Conservation (phyloP, 2,888 invertebrate genomes). For the Chaetoderma sp. region DNA sequence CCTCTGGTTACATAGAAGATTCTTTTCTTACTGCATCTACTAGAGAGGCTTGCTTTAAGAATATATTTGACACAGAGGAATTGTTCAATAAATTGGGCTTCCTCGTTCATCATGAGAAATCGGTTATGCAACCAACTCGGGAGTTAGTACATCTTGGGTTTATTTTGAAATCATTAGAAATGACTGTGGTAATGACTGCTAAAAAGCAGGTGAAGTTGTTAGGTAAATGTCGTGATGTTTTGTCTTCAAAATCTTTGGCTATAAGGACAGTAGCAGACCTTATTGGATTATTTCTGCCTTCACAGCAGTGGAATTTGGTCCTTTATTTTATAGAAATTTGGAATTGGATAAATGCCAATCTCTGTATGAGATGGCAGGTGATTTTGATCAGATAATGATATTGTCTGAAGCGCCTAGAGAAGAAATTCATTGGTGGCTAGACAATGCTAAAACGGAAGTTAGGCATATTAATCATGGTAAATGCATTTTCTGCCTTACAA, state of each 20-base stretch:
- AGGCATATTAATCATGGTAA: background rate
- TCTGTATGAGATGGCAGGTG: too few relatives aligned
- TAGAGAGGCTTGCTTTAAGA: background rate
- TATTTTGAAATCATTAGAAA: conserved; percentile 23
- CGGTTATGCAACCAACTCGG: conserved; percentile 20
- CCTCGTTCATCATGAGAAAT: conserved; percentile 27
- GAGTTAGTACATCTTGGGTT: conserved; percentile 24
- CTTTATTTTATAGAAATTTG: conserved; percentile 1
- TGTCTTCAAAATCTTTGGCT: background rate
- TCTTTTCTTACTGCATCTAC: conserved; percentile 6
- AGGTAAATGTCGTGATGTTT: background rate
- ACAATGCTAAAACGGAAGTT: background rate
- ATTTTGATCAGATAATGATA: too few relatives aligned
- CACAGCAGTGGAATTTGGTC: conserved; percentile 1
- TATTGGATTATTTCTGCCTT: conserved; percentile 6
- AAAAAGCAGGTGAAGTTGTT: background rate
- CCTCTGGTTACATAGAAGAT: conserved; percentile 33
- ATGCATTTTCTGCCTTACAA: background rate
- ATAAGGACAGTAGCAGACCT: conserved; percentile 10
- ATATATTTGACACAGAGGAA: background rate
- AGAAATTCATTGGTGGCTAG: background rate
- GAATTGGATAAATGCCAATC: too few relatives aligned
- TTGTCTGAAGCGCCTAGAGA: background rate
- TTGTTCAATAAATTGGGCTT: conserved; percentile 26
- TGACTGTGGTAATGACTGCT: conserved; percentile 20